Conservation (phyloP, 2,113 vertebrate species). For the Opisthocomus hoazin region DNA sequence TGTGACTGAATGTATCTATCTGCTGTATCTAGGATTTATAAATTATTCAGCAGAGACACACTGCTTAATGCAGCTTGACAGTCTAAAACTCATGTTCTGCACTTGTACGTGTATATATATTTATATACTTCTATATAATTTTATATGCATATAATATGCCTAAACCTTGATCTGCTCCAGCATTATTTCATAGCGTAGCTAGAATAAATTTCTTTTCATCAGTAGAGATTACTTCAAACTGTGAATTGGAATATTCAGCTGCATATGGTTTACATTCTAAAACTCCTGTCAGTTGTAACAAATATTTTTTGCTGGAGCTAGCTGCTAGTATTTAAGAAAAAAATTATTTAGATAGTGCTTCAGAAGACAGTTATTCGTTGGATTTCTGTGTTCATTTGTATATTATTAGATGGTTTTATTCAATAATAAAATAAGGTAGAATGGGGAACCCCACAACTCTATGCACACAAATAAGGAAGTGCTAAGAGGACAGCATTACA, state of each 20-base stretch:
- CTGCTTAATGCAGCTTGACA: background rate
- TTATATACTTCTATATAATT: background rate
- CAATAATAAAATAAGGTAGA: background rate
- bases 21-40: background rate
- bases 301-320: background rate
- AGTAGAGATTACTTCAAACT: background rate
- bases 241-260: background rate
- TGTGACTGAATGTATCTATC: background rate
- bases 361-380: background rate
- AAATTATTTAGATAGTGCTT: background rate
- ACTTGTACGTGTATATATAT: background rate
- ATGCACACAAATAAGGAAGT: background rate
- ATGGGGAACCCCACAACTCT: background rate
- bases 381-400: background rate
- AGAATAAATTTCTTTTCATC: background rate
- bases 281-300: background rate
- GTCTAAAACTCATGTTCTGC: background rate
- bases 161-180: background rate
- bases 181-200: background rate
- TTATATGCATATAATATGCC: background rate
- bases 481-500: background rate
- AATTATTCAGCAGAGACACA: background rate
- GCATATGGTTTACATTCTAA: background rate
- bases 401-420: background rate
- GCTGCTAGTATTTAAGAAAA: background rate